Evolutionary conservation across 2,113 vertebrate genomes (phyloP), one percentile per base, ranked within the genome.

Genomic region (Leptobrachium leishanense): DNA sequence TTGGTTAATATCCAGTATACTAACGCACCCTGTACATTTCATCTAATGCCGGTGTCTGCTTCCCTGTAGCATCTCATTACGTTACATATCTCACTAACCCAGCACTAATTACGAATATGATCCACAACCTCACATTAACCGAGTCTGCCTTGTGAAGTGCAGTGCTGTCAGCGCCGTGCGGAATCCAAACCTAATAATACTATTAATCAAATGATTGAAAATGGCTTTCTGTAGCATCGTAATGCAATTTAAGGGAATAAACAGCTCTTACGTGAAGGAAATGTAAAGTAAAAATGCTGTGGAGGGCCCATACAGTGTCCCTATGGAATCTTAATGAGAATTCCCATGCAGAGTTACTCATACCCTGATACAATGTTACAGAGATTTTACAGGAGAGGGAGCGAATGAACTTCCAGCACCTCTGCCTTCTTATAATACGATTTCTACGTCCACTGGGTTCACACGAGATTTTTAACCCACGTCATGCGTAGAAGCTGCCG

Each of bases 241-340:
- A 71, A 70, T 70, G 44, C 50, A 70, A 71, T 71, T 71, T 71
- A 53, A 31, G 7, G 44, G 54, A 69, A 69, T 69, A 46, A 53
- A 71, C 46, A 71, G 44, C n/a, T 31, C 6, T 43, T 15, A 20
- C 9, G 13, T 44, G 11, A 64, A 64, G n/a, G 20, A 71, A 39
- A 71, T 31, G n/a, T 53, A 6, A 54, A 71, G 39, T 53, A 11
- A 42, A 69, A 53, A 71, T 50, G 46, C 44, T 50, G 8, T 50
- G 46, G 46, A 50, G 8, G 4, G 4, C 46, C 46, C 8, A 31
- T 31, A 31, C 20, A 31, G 20, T 31, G 20, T 31, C 20, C 20
- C 20, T 11, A 10, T 43, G 6, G 68, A 15, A 71, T 71, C 31
- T 7, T 71, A 71, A 39, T 40, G 2, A 39, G 68, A 54, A 15